Evolutionary conservation across 2,888 invertebrate genomes (phyloP).

Genomic region (Cephus pygmeus): DNA sequence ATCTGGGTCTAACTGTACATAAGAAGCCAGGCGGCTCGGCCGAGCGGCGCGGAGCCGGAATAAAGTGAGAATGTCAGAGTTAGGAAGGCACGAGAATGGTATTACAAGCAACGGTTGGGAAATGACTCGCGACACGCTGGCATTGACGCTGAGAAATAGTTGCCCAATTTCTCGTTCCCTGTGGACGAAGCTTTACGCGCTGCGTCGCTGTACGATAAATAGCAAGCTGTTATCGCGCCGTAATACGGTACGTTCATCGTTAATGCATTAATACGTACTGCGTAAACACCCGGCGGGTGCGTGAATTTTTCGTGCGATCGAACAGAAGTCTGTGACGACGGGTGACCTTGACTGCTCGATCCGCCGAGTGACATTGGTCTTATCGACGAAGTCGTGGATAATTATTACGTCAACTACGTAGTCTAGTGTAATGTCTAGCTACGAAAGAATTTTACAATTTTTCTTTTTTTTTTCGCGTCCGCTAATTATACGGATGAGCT

Average conservation of each 20-base stretch:
- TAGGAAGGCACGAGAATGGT: not conserved
- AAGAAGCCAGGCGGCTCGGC: slow-evolving; percentile 20
- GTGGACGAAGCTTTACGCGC: slow-evolving; percentile 1
- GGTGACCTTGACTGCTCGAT: not conserved
- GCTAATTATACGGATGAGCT: not conserved
- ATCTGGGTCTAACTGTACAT: slow-evolving; percentile 39
- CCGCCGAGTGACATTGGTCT: not conserved
- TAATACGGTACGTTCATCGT: not conserved
- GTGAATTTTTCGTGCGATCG: not conserved
- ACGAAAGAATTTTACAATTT: not conserved
- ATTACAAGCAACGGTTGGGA: slow-evolving; percentile 33
- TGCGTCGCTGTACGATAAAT: not conserved
- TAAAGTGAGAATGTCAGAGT: slow-evolving; percentile 38
- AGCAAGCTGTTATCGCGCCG: not conserved
- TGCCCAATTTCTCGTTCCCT: slow-evolving; percentile 23
- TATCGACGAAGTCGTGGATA: not conserved
- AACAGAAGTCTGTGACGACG: not conserved
- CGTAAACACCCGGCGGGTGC: not conserved
- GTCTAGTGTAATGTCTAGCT: not conserved
- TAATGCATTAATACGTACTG: not conserved
- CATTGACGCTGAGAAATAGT: slow-evolving; percentile 12
- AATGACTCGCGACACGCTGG: slow-evolving; percentile 38
- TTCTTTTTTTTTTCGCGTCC: not conserved
- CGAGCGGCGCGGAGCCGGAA: slow-evolving; percentile 3
- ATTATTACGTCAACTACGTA: not conserved